Evolutionary conservation across 2,797 vertebrate species (phyloP).

Genomic region (Erethizon dorsatum): DNA sequence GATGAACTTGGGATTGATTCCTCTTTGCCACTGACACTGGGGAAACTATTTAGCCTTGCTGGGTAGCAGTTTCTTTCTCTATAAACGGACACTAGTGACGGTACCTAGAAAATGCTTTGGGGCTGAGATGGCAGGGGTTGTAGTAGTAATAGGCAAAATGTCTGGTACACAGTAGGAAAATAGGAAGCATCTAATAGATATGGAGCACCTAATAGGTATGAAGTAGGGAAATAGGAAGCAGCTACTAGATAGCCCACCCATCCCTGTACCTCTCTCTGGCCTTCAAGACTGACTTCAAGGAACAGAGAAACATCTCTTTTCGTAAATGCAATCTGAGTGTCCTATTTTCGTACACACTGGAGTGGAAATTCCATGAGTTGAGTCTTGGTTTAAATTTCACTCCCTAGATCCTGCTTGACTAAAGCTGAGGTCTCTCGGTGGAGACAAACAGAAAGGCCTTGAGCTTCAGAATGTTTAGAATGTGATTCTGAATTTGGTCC

Average conservation of each 20-base stretch:
- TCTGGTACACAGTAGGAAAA: neutral
- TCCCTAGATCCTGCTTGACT: conserved; percentile 11
- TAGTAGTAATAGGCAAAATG: neutral
- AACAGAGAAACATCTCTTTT: neutral
- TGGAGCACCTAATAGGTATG: no score
- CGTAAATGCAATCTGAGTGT: neutral
- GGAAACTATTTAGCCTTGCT: neutral
- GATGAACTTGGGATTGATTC: neutral
- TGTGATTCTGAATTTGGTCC: conserved; percentile 21
- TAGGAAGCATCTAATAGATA: rapidly evolving
- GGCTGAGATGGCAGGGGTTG: rapidly evolving
- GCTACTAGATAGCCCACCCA: rapidly evolving
- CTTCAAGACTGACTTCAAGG: neutral
- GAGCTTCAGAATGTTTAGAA: conserved; percentile 39
- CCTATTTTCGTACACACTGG: neutral
- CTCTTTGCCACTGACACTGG: neutral
- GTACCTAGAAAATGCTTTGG: neutral
- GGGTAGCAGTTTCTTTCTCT: neutral
- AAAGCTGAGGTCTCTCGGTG: neutral
- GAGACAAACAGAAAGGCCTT: conserved; percentile 1
- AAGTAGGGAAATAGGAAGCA: neutral
- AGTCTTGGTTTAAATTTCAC: conserved; percentile 59
- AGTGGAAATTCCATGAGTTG: conserved; percentile 27
- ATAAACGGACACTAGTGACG: neutral
- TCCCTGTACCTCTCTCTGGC: neutral